Conservation (phyloP, 2,113 vertebrate species). For the Platichthys stellatus region DNA sequence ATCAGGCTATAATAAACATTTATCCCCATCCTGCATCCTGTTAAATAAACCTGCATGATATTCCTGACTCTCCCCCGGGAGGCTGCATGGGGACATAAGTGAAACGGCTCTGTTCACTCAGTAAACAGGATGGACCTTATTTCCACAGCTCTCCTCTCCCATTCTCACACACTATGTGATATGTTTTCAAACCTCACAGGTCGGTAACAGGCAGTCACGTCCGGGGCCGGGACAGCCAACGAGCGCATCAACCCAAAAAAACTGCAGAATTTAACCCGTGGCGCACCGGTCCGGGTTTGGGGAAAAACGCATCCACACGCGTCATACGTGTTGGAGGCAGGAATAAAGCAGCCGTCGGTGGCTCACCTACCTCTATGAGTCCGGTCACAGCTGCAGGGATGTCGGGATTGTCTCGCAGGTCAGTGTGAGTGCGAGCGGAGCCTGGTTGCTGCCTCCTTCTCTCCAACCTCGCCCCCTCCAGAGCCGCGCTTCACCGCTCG, state of each 20-base stretch:
- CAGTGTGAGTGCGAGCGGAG: slow-evolving; percentile 7
- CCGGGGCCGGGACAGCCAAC: slow-evolving; percentile 43
- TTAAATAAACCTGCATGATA: not conserved
- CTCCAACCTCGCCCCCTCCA: slow-evolving; percentile 49
- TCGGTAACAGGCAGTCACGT: not conserved
- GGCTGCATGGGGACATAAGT: not conserved
- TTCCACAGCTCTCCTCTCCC: no score
- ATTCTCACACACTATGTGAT: not conserved
- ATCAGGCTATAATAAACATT: not conserved
- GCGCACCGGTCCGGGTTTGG: slow-evolving; percentile 34
- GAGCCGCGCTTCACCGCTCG: slow-evolving; percentile 72
- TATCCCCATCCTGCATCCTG: not conserved
- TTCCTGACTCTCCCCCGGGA: not conserved
- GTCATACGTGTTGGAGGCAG: slow-evolving; percentile 24
- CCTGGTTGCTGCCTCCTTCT: not conserved
- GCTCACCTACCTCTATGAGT: slow-evolving; percentile 43
- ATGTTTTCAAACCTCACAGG: no score
- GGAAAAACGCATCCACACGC: not conserved
- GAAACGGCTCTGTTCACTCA: not conserved
- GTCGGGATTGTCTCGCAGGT: slow-evolving; percentile 35
- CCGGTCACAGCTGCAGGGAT: slow-evolving; percentile 20
- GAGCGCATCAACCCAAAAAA: slow-evolving; percentile 71
- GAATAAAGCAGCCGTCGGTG: slow-evolving; percentile 3
- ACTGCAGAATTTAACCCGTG: slow-evolving; percentile 87
- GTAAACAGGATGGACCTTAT: not conserved